Evolutionary conservation across 2,797 vertebrate genomes (phyloP), one percentile per base, ranked within the genome.

Genomic region (Emys orbicularis): DNA sequence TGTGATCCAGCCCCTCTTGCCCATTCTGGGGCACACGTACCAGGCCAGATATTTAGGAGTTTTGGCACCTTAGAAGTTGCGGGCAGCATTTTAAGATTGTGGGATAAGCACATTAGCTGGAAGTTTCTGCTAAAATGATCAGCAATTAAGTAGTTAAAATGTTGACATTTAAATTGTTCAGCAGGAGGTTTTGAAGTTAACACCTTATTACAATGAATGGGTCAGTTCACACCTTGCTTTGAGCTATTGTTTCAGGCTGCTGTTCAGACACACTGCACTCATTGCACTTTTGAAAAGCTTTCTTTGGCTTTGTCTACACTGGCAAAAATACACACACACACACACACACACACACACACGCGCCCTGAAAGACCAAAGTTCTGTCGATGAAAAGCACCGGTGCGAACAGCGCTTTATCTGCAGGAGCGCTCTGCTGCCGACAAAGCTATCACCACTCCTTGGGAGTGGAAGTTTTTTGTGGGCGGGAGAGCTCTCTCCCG

Each of bases 141-240:
- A 93, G 84, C 59, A 65, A 76, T 0, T 3, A 93, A 94, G 88
- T 47, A 94, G 95, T 96, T 97, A 93, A 93, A 94, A 79, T 47
- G 34, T 53, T 91, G 83, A 44, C 93, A 95, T 84, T 57, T 94
- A 61, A 92, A 91, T 50, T 84, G 84, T 82, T 54, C 90, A 83
- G 86, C 94, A 61, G 90, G 81, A 92, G 88, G 79, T 83, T 96
- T 93, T 89, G 89, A 91, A 19, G 65, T 91, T 94, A 91, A 94
- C 95, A 91, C 37, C 25, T 84, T 44, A 16, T 88, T 91, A 94
- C 84, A 94, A 90, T 84, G 86, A 96, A 96, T 83, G 84, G 81
- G 96, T 86, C 57, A 84, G 88, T 89, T 97, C 91, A 94, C 94
- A 96, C 94, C 93, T 96, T 81, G 59, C 87, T 84, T 90, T 74